These are phyloP conservation scores for Hoplodrina blanda DNA, from an alignment of 2,888 invertebrate genomes.

Conservation along the genomic window DNA sequence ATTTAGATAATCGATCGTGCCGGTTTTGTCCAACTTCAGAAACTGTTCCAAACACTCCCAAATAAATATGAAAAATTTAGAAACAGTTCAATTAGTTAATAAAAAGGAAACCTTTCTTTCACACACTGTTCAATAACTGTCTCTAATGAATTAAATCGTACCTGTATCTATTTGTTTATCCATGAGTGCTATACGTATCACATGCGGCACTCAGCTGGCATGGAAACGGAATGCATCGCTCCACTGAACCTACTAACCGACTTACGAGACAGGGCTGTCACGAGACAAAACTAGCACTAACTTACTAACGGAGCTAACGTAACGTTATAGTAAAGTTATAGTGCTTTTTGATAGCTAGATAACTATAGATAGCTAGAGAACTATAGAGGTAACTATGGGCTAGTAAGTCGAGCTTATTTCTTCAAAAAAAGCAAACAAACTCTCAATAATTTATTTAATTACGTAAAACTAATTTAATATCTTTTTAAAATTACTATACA, in stretches of 20 bases:
- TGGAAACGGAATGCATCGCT: conserved; percentile 66
- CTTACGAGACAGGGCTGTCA: conserved; percentile 57
- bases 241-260: conserved; percentile 65
- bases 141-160: conserved; percentile 25
- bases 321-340: background rate
- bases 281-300: conserved; percentile 10
- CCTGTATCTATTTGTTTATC: conserved; percentile 56
- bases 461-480: too few relatives aligned
- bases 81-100: too few relatives aligned
- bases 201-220: conserved; percentile 56
- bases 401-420: background rate
- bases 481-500: too few relatives aligned
- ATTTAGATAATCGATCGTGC: background rate
- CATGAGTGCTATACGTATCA: conserved; percentile 46
- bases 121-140: background rate
- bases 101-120: background rate
- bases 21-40: background rate
- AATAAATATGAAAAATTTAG: background rate
- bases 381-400: too few relatives aligned
- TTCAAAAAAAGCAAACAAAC: too few relatives aligned
- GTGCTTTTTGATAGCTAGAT: background rate
- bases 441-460: too few relatives aligned
- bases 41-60: background rate
- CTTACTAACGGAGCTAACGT: background rate
- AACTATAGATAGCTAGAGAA: too few relatives aligned